Evolutionary conservation across 2,888 invertebrate genomes (phyloP), one percentile per base, ranked within the genome.

Genomic region (Molanna angustata): DNA sequence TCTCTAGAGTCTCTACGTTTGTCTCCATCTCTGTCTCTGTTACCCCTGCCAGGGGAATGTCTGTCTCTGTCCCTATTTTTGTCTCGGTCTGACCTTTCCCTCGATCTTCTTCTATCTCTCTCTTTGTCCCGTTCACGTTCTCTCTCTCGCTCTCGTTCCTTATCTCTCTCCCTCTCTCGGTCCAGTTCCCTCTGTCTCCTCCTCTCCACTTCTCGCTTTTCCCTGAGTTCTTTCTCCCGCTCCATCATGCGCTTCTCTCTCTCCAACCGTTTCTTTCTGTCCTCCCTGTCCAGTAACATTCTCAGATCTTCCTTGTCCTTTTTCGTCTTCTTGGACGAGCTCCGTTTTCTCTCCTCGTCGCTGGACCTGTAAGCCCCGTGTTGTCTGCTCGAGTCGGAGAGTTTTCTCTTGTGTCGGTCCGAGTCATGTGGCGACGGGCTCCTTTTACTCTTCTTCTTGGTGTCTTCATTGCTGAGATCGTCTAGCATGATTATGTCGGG

Each of bases 391-490:
- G 66, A 3, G 68, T 69, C 0, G 49, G 49, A 47, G 46, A 56
- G 4, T 63, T 66, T 53, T 63, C 62, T 19, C 64, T 27, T 33
- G 42, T 48, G 22, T 47, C 53, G 54, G 20, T 63, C 52, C 65
- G 69, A 31, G 67, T 66, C 57, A 61, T 65, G 6, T 60, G 61
- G 13, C 61, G 56, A 3, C 64, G 65, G 20, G 18, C 35, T 49
- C 31, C 37, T 44, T n/a, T 17, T 46, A 2, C 39, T 20, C 4
- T 39, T 40, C 33, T 46, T 40, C 11, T 49, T 51, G 7, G 35
- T 59, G 57, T 43, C 80, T 44, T 82, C 78, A 56, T 79, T 80
- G 59, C 84, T 84, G 62, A 80, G 80, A 66, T 86, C 85, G 66
- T 82, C 82, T 62, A 84, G 76, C 61, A 81, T 73, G 66, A 85